Percentiles rank a stretch among this genome's conserved stretches.
Conservation (phyloP, 2,113 vertebrate species). For the Turnix velox region DNA sequence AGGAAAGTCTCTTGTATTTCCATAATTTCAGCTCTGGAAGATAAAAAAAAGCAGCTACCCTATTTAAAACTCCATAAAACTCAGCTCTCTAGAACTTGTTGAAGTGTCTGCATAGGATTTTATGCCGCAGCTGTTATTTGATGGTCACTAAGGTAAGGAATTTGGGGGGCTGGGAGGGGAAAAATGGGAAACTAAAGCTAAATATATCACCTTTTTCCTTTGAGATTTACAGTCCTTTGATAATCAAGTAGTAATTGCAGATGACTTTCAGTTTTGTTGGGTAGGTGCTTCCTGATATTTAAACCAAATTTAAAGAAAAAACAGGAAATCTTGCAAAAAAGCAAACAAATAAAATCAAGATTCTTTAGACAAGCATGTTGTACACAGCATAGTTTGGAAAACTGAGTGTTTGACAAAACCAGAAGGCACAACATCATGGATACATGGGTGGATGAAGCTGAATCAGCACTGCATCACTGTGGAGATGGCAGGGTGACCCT, state of each 20-base stretch:
- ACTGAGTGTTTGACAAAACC: neutral
- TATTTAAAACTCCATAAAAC: neutral
- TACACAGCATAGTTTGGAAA: neutral
- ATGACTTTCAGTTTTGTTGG: neutral
- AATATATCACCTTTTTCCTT: neutral
- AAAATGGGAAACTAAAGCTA: neutral
- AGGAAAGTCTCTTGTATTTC: neutral
- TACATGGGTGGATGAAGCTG: neutral
- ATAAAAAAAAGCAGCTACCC: neutral
- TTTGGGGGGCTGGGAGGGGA: neutral
- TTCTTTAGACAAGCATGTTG: neutral
- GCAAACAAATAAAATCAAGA: neutral
- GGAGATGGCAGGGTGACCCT: neutral
- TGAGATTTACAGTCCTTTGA: neutral
- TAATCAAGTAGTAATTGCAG: neutral
- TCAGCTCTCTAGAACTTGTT: neutral
- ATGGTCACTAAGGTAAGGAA: neutral
- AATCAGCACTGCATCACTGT: neutral
- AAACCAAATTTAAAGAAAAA: neutral
- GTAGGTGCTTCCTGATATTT: neutral
- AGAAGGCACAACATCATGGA: rapidly evolving
- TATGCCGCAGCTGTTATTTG: neutral
- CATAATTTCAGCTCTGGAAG: neutral
- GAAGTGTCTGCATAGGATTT: neutral
- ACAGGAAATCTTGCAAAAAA: neutral